phyloP scores from a whole-genome alignment of 2,113 vertebrate genomes.

The Benitochromis conjunctus region DNA sequence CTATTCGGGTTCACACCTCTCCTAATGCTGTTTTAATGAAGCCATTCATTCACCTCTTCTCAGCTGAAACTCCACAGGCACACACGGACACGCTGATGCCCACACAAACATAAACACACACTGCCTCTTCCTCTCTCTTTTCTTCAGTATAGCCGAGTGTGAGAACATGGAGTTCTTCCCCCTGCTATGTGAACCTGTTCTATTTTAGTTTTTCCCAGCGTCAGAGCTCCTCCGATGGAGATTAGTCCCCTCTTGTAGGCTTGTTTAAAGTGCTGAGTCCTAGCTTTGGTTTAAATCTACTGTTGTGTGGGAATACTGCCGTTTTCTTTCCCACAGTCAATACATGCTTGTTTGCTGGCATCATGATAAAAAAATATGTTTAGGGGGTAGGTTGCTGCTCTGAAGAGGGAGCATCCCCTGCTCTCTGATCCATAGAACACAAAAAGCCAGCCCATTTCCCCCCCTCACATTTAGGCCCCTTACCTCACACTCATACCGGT shows the following conservation, averaged over 20 bases:
- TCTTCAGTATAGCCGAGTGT: not conserved
- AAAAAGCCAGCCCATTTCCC: not conserved
- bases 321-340: constrained; percentile 25
- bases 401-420: not conserved
- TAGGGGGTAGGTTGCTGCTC: not conserved
- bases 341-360: not conserved
- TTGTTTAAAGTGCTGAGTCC: constrained; percentile 38
- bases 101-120: not conserved
- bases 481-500: constrained; percentile 53
- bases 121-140: not conserved
- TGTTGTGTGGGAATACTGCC: constrained; percentile 20
- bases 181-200: constrained; percentile 46
- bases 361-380: not conserved
- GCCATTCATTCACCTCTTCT: constrained; percentile 73
- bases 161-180: constrained; percentile 52
- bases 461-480: not conserved
- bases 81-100: not conserved
- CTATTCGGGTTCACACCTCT: constrained; percentile 58
- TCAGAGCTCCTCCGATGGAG: constrained; percentile 28
- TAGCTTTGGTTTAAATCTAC: constrained; percentile 35
- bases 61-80: constrained; percentile 39
- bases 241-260: not conserved
- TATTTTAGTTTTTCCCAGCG: constrained; percentile 56
- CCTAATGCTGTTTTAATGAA: constrained; percentile 81
- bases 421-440: not conserved